phyloP scores from a whole-genome alignment of 2,888 invertebrate genomes.

The Acleris sparsana region DNA sequence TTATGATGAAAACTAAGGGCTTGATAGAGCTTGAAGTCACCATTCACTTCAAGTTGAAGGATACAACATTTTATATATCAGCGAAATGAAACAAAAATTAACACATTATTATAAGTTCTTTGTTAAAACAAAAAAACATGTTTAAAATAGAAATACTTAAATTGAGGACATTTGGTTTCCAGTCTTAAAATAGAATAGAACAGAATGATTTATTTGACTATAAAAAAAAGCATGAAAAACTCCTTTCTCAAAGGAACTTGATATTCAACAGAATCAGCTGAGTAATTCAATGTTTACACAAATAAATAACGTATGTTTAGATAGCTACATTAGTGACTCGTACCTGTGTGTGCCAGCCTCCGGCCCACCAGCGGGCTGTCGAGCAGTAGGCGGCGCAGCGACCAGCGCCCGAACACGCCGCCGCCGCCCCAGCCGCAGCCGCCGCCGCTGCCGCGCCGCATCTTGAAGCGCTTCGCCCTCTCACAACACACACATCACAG shows the following conservation, averaged over 20 bases:
- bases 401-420: slow-evolving; percentile 84
- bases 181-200: too few species aligned
- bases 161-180: too few species aligned
- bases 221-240: too few species aligned
- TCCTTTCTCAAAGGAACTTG: background rate
- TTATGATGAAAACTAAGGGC: too few species aligned
- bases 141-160: too few species aligned
- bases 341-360: slow-evolving; percentile 81
- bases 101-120: too few species aligned
- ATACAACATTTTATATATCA: too few species aligned
- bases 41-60: too few species aligned
- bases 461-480: slow-evolving; percentile 41
- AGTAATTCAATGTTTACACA: background rate
- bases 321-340: background rate
- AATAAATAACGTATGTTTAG: background rate
- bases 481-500: slow-evolving; percentile 46
- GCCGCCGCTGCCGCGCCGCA: slow-evolving; percentile 71
- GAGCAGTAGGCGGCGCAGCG: slow-evolving; percentile 86
- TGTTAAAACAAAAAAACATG: too few species aligned
- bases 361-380: slow-evolving; percentile 88
- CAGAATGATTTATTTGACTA: too few species aligned
- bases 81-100: too few species aligned
- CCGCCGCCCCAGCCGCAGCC: slow-evolving; percentile 75
- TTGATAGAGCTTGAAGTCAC: too few species aligned
- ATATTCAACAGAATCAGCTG: background rate